Base-by-base conservation (phyloP, 2,888 invertebrate genomes). In the Caenorhabditis doughertyi region DNA sequence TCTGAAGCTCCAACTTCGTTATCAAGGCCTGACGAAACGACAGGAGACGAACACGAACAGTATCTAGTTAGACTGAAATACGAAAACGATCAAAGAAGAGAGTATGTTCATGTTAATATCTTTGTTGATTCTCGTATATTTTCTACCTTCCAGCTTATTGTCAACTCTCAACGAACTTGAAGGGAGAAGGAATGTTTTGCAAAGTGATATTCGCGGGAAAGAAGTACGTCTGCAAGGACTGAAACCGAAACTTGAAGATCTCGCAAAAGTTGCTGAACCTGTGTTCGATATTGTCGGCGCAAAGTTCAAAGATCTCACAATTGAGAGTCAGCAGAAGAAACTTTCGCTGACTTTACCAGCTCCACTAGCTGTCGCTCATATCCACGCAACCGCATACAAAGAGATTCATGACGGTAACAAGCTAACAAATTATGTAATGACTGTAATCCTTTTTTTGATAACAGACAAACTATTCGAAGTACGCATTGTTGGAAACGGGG, bases 191-290 rank as follows among this genome's bases (percentile, higher is more conserved):
- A 85, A 84, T 21, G 86, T 89, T n/a, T 81, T 89, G 0, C 44
- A 77, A 39, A 87, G 87, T 49, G 89, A 89, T 60, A 89, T 89
- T 53, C 83, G 84, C 11, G 87, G 86, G 13, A 89, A 89, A 67
- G 89, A 89, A 65, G 82, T 83, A 39, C 79, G 89, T 21, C 58
- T 83, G n/a, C 74, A 79, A 67, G 83, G 77, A 23, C 44, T 86
- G n/a, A 83, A 82, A 42, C 84, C 86, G 8, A 80, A 81, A 35
- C 79, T 86, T 3, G 82, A 82, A 7, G 51, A 62, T 27, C 70
- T 85, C 2, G 70, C 81, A 2, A 77, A 82, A 76, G 76, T 71
- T n/a, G 68, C 62, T 4, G 60, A 82, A 44, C 85, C 86, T 3
- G 74, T 85, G 3, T 85, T 85, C 39, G 86, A 88, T 2, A 71